Conservation (phyloP, 2,113 vertebrate genomes). For the Archilochus colubris region DNA sequence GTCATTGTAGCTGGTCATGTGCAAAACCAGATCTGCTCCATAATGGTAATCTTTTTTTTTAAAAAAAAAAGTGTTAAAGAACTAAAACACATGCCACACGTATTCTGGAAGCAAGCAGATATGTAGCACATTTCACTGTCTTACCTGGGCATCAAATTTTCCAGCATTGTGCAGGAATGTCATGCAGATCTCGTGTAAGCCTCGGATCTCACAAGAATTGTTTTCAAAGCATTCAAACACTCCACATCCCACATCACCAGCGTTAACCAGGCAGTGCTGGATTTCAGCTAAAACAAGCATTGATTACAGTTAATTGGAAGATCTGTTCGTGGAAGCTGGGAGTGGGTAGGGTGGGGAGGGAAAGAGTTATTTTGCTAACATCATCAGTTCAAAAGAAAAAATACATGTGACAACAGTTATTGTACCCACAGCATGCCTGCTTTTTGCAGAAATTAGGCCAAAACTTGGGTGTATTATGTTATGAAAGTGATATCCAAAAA, state of each 20-base stretch:
- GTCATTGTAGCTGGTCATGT: fast-evolving
- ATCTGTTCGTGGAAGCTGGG: background rate
- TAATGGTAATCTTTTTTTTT: background rate
- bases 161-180: conserved; percentile 98
- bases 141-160: conserved; percentile 99
- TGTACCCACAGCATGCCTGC: background rate
- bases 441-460: conserved; percentile 45
- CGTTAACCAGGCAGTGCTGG: conserved; percentile 95
- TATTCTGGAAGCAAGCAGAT: background rate
- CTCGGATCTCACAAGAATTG: conserved; percentile 98
- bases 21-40: background rate
- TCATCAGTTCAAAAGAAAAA: conserved; percentile 16
- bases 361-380: conserved; percentile 39
- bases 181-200: conserved; percentile 98
- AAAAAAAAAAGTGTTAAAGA: background rate
- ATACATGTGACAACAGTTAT: conserved; percentile 1
- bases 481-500: conserved; percentile 50
- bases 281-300: conserved; percentile 89
- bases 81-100: background rate
- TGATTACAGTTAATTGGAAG: conserved; percentile 35
- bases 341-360: background rate
- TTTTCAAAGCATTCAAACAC: conserved; percentile 99
- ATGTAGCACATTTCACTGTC: fast-evolving
- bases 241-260: conserved; percentile 96
- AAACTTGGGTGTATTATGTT: conserved; percentile 27